These are phyloP conservation scores for Pogona vitticeps DNA, from an alignment of 2,113 vertebrate genomes.

Conservation along the genomic window DNA sequence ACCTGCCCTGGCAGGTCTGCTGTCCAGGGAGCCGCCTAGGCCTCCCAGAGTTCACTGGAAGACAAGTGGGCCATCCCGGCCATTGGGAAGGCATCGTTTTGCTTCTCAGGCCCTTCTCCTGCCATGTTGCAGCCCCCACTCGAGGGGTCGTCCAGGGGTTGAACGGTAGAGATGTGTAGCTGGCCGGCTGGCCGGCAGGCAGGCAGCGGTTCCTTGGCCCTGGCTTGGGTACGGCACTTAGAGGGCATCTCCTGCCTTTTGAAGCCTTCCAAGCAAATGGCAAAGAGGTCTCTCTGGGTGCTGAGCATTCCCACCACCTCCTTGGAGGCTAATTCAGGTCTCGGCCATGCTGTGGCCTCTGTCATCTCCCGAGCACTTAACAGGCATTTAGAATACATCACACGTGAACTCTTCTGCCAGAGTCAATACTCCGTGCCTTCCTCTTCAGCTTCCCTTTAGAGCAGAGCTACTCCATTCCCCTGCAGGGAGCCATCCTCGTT, in stretches of 20 bases:
- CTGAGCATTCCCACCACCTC: neutral
- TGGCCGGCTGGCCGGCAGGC: neutral
- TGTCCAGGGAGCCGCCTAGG: too few species aligned
- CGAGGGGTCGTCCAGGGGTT: too few species aligned
- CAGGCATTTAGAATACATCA: slow-evolving; percentile 67
- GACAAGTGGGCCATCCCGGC: too few species aligned
- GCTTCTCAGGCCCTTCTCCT: too few species aligned
- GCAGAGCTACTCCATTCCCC: slow-evolving; percentile 36
- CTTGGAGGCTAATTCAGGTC: slow-evolving; percentile 47
- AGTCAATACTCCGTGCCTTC: slow-evolving; percentile 52
- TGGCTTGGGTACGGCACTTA: neutral
- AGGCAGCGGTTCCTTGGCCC: too few species aligned
- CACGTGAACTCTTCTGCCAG: slow-evolving; percentile 27
- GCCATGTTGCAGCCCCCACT: too few species aligned
- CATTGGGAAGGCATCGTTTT: too few species aligned
- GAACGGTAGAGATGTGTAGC: too few species aligned
- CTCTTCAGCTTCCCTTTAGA: slow-evolving; percentile 49
- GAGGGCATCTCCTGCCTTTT: neutral
- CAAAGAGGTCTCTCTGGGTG: neutral
- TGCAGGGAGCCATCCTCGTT: slow-evolving; percentile 32
- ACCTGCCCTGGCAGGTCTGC: too few species aligned
- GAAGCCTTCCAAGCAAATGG: neutral
- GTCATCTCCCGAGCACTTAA: slow-evolving; percentile 62
- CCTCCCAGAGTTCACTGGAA: too few species aligned
- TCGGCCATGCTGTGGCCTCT: slow-evolving; percentile 52